Evolutionary conservation across 1,140 invertebrate genomes (phyloP).

Genomic region (Lordiphosa mommai): DNA sequence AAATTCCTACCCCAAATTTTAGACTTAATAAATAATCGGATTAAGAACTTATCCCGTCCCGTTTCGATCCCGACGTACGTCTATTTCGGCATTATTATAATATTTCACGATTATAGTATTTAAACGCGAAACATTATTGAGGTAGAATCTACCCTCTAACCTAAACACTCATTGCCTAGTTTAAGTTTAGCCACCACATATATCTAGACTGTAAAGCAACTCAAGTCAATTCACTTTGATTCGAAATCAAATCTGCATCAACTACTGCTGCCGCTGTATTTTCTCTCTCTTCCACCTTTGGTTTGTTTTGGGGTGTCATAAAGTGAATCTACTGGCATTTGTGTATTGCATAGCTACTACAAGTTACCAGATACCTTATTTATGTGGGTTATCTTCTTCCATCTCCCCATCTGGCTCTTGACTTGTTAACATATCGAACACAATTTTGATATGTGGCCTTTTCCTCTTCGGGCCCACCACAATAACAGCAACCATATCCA

Average conservation of each 20-base stretch:
- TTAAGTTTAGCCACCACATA: too few species aligned
- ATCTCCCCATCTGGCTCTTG: slow-evolving; percentile 12
- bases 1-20: too few species aligned
- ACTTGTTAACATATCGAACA: slow-evolving; percentile 63
- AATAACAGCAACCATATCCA: slow-evolving; percentile 1
- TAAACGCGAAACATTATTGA: too few species aligned
- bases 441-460: slow-evolving; percentile 39
- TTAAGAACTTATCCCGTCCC: too few species aligned
- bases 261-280: neutral
- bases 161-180: too few species aligned
- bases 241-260: too few species aligned
- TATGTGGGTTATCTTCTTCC: slow-evolving; percentile 50
- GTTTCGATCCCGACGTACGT: too few species aligned
- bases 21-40: too few species aligned
- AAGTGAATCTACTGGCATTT: slow-evolving; percentile 27
- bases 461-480: neutral
- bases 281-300: slow-evolving; percentile 8
- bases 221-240: neutral
- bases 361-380: slow-evolving; percentile 28
- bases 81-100: too few species aligned
- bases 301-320: slow-evolving; percentile 40
- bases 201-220: too few species aligned
- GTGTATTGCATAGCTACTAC: slow-evolving; percentile 4
- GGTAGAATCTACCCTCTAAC: too few species aligned
- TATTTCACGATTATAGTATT: too few species aligned